A percentile compares a stretch with the other conserved stretches of the same genome.
Evolutionary conservation across 2,888 invertebrate species (phyloP).

Genomic region (Lissocephala sabroskyi): DNA sequence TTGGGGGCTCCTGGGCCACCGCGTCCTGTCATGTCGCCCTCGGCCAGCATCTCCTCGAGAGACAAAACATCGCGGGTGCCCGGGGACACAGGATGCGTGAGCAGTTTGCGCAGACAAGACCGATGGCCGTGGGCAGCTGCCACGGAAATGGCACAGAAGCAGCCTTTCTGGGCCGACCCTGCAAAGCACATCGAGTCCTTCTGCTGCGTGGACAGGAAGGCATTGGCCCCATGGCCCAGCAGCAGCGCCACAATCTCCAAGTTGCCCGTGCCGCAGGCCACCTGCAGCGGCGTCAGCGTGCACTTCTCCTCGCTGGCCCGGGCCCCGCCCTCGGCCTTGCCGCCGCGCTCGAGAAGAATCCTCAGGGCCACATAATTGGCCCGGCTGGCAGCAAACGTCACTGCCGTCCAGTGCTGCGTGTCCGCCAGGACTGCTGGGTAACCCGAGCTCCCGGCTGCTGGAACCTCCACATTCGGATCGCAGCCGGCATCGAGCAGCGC

Average conservation of each 20-base stretch:
- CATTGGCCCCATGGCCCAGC: slow-evolving; percentile 88
- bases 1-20: slow-evolving; percentile 41
- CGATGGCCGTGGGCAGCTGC: slow-evolving; percentile 92
- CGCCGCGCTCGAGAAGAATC: slow-evolving; percentile 84
- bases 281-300: slow-evolving; percentile 90
- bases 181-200: slow-evolving; percentile 90
- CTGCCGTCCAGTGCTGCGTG: slow-evolving; percentile 88
- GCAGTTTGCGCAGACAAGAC: slow-evolving; percentile 82
- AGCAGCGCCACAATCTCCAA: slow-evolving; percentile 85
- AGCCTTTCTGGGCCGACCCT: slow-evolving; percentile 88
- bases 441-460: slow-evolving; percentile 71
- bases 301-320: slow-evolving; percentile 87
- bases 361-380: slow-evolving; percentile 77
- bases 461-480: slow-evolving; percentile 87
- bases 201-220: slow-evolving; percentile 87
- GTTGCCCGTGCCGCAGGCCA: slow-evolving; percentile 87
- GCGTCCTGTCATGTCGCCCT: slow-evolving; percentile 76
- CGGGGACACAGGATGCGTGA: slow-evolving; percentile 81
- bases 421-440: slow-evolving; percentile 77
- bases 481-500: slow-evolving; percentile 86
- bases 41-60: slow-evolving; percentile 91
- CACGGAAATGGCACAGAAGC: slow-evolving; percentile 90
- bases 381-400: slow-evolving; percentile 83
- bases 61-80: slow-evolving; percentile 84
- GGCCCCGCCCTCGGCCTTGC: slow-evolving; percentile 89